Percentiles rank a stretch among this genome's conserved stretches.
These are phyloP conservation scores for Porites divaricata DNA, from an alignment of 92 coral and sea anemone species.

Conservation along the genomic window DNA sequence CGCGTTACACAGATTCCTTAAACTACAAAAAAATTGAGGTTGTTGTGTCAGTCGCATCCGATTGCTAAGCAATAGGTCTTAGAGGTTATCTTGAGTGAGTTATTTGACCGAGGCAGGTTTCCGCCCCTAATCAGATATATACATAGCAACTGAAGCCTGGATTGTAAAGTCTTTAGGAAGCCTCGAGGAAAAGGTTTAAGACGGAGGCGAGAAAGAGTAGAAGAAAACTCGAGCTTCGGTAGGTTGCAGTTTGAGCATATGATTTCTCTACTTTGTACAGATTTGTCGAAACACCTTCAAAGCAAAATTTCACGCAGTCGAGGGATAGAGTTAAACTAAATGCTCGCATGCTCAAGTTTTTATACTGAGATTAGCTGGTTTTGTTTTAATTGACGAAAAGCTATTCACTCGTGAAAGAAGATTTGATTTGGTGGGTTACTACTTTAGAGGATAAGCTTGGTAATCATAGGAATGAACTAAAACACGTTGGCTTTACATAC, in stretches of 20 bases:
- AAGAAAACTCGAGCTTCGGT: neutral
- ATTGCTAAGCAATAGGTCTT: constrained; percentile 30
- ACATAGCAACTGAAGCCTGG: constrained; percentile 1
- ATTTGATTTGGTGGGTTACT: no score
- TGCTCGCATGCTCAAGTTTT: no score
- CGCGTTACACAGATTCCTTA: constrained; percentile 27
- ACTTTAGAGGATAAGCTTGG: no score
- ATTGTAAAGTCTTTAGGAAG: neutral
- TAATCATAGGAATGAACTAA: no score
- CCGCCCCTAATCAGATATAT: constrained; percentile 44
- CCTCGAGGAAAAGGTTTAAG: neutral
- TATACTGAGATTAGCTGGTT: no score
- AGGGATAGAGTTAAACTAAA: no score
- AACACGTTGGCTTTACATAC: no score
- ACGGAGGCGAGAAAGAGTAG: neutral
- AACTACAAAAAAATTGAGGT: constrained; percentile 16
- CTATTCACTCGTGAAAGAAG: no score
- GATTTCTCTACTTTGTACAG: neutral
- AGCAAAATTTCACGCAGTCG: no score
- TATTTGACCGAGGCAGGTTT: constrained; percentile 14
- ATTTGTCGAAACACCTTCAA: no score
- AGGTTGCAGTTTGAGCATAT: neutral
- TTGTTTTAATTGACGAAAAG: no score
- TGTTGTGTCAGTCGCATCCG: constrained; percentile 18
- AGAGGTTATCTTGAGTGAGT: constrained; percentile 35